Evolutionary conservation across 1,140 invertebrate genomes (phyloP).

Genomic region (Calliphora vicina): DNA sequence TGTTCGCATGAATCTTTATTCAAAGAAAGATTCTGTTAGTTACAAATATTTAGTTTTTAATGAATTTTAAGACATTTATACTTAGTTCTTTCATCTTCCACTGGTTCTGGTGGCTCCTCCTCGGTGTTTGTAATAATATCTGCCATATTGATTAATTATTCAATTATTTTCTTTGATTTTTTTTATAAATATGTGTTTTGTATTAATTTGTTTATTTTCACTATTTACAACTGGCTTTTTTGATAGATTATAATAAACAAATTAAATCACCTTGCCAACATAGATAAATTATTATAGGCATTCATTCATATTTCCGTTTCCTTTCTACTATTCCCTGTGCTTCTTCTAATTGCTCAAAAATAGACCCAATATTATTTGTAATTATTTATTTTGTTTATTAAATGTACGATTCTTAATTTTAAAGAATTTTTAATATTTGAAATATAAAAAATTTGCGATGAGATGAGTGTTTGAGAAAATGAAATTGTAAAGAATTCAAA

Average conservation of each 20-base stretch:
- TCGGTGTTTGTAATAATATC: background rate
- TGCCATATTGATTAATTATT: background rate
- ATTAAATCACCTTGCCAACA: background rate
- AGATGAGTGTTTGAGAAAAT: no score
- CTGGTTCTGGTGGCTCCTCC: conserved; percentile 3
- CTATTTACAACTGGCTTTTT: no score
- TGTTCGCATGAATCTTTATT: conserved; percentile 14
- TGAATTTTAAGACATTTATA: background rate
- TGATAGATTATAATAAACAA: background rate
- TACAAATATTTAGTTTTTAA: background rate
- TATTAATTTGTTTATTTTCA: background rate
- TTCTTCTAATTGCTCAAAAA: no score
- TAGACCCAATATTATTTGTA: no score
- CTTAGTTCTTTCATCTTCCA: conserved; percentile 21
- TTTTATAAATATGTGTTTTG: background rate
- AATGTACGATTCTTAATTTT: no score
- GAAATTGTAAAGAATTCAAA: no score
- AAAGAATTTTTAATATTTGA: no score
- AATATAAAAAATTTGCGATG: no score
- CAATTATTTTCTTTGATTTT: background rate
- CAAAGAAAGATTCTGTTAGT: background rate
- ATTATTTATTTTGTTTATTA: no score
- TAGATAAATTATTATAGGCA: background rate
- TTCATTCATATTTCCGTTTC: background rate
- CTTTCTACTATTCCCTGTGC: background rate